Evolutionary conservation across 1,140 invertebrate genomes (phyloP).

Genomic region (Zaprionus inermis): DNA sequence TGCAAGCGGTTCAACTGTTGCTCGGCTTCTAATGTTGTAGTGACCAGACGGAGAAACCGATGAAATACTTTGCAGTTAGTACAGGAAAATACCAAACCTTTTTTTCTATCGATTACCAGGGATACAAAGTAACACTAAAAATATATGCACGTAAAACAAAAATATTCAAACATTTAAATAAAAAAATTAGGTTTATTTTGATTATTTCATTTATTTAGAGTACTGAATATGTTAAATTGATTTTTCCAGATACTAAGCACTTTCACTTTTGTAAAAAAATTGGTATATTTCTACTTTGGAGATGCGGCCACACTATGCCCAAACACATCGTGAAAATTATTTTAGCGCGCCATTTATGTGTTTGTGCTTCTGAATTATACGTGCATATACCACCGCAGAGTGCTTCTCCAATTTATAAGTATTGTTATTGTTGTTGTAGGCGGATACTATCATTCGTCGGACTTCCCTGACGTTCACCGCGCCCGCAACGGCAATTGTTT

Average conservation of each 20-base stretch:
- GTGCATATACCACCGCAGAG: background rate
- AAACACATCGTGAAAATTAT: constrained; percentile 44
- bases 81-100: constrained; percentile 7
- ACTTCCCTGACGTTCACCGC: background rate
- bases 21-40: constrained; percentile 34
- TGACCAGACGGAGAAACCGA: constrained; percentile 13
- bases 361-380: constrained; percentile 23
- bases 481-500: background rate
- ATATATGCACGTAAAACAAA: background rate
- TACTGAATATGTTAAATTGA: background rate
- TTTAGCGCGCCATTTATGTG: constrained; percentile 47
- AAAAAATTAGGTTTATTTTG: background rate
- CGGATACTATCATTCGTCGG: background rate
- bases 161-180: background rate
- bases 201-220: background rate
- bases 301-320: constrained; percentile 20
- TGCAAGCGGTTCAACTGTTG: constrained; percentile 45
- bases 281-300: background rate
- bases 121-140: background rate
- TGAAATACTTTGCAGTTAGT: background rate
- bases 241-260: background rate
- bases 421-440: constrained; percentile 14
- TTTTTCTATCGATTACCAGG: background rate
- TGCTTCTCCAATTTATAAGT: constrained; percentile 7
- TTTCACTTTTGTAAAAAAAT: background rate